phyloP scores from a whole-genome alignment of 2,888 invertebrate species.

The Caenorhabditis virilis region DNA sequence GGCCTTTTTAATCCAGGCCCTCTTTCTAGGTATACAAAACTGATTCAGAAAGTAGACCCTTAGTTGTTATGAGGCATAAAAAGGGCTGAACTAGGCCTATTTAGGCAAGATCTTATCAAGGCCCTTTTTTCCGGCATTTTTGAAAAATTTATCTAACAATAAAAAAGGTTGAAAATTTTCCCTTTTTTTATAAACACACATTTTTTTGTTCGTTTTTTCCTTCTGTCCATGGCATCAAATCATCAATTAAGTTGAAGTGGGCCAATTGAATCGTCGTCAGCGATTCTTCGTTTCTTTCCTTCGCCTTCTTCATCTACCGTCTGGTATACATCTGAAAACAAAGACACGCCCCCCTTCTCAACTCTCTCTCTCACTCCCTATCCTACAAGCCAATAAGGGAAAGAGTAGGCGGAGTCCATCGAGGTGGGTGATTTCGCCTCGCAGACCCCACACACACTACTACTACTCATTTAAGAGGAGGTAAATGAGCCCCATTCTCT shows the following conservation, averaged over 20 bases:
- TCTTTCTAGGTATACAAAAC: too few relatives aligned
- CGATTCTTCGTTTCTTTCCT: not conserved
- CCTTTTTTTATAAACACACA: not conserved
- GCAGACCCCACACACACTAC: constrained; percentile 35
- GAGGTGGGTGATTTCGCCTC: constrained; percentile 22
- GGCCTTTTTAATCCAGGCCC: too few relatives aligned
- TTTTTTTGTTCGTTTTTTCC: constrained; percentile 1
- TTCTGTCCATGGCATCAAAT: constrained; percentile 2
- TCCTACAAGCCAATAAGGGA: constrained; percentile 4
- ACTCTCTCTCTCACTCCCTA: not conserved
- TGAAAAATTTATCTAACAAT: too few relatives aligned
- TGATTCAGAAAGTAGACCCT: too few relatives aligned
- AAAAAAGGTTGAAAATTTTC: too few relatives aligned
- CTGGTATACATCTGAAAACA: not conserved
- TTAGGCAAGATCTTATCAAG: too few relatives aligned
- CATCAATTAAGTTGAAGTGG: constrained; percentile 11
- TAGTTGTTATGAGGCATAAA: too few relatives aligned
- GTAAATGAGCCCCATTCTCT: constrained; percentile 52
- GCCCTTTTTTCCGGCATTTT: too few relatives aligned
- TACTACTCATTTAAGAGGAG: constrained; percentile 51
- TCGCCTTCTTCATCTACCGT: not conserved
- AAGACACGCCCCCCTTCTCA: not conserved
- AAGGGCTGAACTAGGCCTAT: too few relatives aligned
- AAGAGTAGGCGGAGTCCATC: constrained; percentile 27
- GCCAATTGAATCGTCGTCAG: not conserved